A percentile compares a stretch with the other conserved stretches of the same genome.
Evolutionary conservation across 2,888 invertebrate genomes (phyloP).

Genomic region (Sinotaia quadrata): DNA sequence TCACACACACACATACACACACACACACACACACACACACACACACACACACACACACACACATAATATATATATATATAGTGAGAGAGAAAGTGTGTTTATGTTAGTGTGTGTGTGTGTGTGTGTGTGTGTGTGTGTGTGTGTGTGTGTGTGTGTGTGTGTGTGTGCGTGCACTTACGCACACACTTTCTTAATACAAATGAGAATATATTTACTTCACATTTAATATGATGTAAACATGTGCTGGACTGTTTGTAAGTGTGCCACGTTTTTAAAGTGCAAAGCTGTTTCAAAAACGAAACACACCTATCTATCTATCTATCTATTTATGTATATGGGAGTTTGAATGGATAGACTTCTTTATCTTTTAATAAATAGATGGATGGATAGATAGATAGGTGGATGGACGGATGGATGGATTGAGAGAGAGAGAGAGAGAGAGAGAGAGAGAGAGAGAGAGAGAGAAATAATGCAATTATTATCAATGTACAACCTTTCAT

Average conservation of each 20-base stretch:
- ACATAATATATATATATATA: not conserved
- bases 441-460: too few species aligned
- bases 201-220: not conserved
- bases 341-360: not conserved
- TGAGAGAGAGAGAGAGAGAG: too few species aligned
- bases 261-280: too few species aligned
- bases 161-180: too few species aligned
- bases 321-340: not conserved
- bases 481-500: too few species aligned
- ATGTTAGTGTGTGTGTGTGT: not conserved
- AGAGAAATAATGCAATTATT: too few species aligned
- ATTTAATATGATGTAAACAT: too few species aligned
- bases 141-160: slow-evolving; percentile 1
- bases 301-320: not conserved
- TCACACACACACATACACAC: not conserved
- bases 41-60: not conserved
- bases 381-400: too few species aligned
- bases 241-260: too few species aligned
- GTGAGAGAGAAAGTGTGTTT: not conserved
- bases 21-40: not conserved
- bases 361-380: too few species aligned
- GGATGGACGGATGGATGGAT: too few species aligned
- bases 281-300: too few species aligned
- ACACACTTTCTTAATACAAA: not conserved
- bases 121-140: slow-evolving; percentile 3